Conservation (phyloP, 2,797 vertebrate species). For the Scyliorhinus canicula region DNA sequence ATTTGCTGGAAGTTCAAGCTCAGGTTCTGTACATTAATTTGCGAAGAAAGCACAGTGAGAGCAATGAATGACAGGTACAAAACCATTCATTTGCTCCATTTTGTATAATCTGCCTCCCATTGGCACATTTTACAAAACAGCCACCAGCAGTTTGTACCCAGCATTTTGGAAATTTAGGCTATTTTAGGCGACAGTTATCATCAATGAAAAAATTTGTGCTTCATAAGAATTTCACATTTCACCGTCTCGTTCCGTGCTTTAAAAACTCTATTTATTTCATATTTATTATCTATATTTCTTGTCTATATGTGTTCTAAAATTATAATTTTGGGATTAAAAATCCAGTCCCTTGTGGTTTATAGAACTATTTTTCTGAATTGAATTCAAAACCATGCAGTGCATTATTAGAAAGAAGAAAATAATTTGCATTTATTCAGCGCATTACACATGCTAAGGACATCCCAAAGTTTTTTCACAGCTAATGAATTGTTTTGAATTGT, state of each 20-base stretch:
- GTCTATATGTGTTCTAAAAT: neutral
- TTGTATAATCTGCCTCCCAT: neutral
- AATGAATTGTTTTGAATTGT: neutral
- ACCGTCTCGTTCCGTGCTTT: too few relatives aligned
- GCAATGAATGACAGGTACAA: neutral
- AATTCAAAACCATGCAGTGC: too few relatives aligned
- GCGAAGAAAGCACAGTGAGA: neutral
- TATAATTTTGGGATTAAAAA: neutral
- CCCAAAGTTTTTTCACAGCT: neutral
- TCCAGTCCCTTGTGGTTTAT: neutral
- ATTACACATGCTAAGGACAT: neutral
- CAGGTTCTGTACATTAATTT: neutral
- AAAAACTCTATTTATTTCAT: neutral
- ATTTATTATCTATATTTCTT: neutral
- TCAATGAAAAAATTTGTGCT: neutral
- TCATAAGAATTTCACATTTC: neutral
- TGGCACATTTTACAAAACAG: neutral
- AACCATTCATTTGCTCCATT: neutral
- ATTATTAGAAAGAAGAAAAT: neutral
- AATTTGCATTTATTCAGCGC: neutral
- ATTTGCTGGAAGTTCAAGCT: neutral
- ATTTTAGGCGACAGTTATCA: neutral
- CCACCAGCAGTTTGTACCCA: neutral
- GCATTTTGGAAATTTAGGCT: neutral
- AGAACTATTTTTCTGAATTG: neutral